Conservation (phyloP, 2,113 vertebrate species). For the Pygoscelis antarcticus region DNA sequence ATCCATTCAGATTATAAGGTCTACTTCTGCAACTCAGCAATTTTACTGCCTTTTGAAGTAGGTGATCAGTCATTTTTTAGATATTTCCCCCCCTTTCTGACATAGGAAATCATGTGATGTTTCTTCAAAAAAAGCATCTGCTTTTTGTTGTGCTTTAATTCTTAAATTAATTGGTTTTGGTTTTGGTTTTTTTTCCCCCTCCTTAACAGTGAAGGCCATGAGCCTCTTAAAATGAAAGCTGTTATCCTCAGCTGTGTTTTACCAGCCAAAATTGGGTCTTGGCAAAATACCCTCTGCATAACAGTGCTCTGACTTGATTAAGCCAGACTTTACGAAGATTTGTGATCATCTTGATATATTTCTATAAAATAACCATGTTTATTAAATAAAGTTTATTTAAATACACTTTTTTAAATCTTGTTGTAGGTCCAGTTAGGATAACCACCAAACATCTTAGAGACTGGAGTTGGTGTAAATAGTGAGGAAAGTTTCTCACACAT, state of each 20-base stretch:
- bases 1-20: not conserved
- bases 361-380: not conserved
- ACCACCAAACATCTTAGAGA: not conserved
- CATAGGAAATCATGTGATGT: not conserved
- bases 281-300: not conserved
- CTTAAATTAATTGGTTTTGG: not conserved
- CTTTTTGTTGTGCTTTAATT: not conserved
- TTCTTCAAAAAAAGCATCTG: not conserved
- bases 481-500: not conserved
- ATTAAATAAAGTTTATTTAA: not conserved
- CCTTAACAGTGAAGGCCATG: not conserved
- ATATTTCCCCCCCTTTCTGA: not conserved
- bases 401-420: not conserved
- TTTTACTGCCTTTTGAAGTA: not conserved
- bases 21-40: not conserved
- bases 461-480: not conserved
- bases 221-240: not conserved
- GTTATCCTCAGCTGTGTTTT: not conserved
- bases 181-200: accelerated
- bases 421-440: not conserved
- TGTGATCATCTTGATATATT: not conserved
- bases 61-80: not conserved
- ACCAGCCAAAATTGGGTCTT: not conserved
- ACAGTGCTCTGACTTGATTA: not conserved
- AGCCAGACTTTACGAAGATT: not conserved